Conservation (phyloP, 2,797 vertebrate species). For the Pangasius krempfi region DNA sequence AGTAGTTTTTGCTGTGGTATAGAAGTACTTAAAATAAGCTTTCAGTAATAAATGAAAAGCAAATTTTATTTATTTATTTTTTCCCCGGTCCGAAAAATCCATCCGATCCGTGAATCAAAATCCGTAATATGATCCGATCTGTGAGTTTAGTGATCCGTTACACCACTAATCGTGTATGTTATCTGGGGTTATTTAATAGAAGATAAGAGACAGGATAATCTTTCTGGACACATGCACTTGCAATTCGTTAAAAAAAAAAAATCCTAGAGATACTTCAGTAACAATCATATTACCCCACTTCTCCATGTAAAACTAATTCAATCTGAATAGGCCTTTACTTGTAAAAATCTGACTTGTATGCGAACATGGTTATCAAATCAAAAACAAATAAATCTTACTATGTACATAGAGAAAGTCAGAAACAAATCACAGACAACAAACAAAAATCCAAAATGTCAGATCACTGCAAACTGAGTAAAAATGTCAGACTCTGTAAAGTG, state of each 20-base stretch:
- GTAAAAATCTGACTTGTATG: background rate
- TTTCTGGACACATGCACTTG: background rate
- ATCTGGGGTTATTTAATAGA: background rate
- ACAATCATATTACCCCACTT: background rate
- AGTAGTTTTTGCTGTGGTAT: too few relatives aligned
- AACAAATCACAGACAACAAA: constrained; percentile 22
- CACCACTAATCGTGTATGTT: too few relatives aligned
- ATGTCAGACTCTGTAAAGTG: constrained; percentile 35
- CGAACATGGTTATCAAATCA: constrained; percentile 20
- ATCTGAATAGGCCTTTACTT: background rate
- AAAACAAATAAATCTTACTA: constrained; percentile 21
- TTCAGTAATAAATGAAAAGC: too few relatives aligned
- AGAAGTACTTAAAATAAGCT: too few relatives aligned
- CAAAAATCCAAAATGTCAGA: constrained; percentile 19
- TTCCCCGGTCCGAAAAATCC: too few relatives aligned
- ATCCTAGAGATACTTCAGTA: background rate
- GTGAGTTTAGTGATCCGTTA: too few relatives aligned
- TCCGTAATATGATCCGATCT: too few relatives aligned
- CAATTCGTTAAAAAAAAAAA: background rate
- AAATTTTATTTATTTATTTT: too few relatives aligned
- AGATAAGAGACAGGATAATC: background rate
- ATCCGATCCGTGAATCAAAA: too few relatives aligned
- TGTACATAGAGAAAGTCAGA: constrained; percentile 3
- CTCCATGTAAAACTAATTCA: background rate
- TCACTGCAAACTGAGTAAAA: constrained; percentile 29